Conservation (phyloP, 2,113 vertebrate genomes). For the Xiphophorus maculatus region DNA sequence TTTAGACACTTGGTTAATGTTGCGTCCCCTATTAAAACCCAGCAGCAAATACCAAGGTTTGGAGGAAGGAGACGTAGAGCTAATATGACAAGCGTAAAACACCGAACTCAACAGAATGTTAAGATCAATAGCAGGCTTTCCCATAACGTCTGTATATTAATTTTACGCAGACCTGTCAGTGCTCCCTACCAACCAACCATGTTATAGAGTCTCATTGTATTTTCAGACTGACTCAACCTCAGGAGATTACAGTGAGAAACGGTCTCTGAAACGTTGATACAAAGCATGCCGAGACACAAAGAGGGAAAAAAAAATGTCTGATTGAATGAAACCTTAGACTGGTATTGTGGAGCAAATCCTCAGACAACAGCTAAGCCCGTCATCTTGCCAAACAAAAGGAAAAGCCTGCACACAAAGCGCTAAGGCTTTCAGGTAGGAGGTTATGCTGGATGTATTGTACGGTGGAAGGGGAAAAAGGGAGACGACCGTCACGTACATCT, state of each 20-base stretch:
- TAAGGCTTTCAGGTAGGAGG: slow-evolving; percentile 31
- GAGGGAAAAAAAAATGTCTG: slow-evolving; percentile 54
- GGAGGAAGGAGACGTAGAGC: not conserved
- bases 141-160: slow-evolving; percentile 19
- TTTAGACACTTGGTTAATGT: too few species aligned
- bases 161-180: slow-evolving; percentile 26
- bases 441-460: slow-evolving; percentile 42
- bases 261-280: slow-evolving; percentile 56
- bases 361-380: slow-evolving; percentile 51
- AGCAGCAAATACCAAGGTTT: not conserved
- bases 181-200: slow-evolving; percentile 54
- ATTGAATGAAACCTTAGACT: slow-evolving; percentile 70
- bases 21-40: not conserved
- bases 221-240: slow-evolving; percentile 57
- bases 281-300: slow-evolving; percentile 57
- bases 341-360: slow-evolving; percentile 62
- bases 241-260: slow-evolving; percentile 43
- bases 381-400: slow-evolving; percentile 40
- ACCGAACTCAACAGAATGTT: slow-evolving; percentile 39
- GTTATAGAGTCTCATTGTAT: slow-evolving; percentile 55
- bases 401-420: slow-evolving; percentile 41
- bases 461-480: slow-evolving; percentile 32
- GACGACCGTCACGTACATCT: slow-evolving; percentile 12
- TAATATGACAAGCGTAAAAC: slow-evolving; percentile 12
- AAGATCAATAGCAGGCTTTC: slow-evolving; percentile 47